Percentiles rank a stretch among this genome's conserved stretches.
Evolutionary conservation across 2,888 invertebrate species (phyloP).

Genomic region (Amorpha juglandis): DNA sequence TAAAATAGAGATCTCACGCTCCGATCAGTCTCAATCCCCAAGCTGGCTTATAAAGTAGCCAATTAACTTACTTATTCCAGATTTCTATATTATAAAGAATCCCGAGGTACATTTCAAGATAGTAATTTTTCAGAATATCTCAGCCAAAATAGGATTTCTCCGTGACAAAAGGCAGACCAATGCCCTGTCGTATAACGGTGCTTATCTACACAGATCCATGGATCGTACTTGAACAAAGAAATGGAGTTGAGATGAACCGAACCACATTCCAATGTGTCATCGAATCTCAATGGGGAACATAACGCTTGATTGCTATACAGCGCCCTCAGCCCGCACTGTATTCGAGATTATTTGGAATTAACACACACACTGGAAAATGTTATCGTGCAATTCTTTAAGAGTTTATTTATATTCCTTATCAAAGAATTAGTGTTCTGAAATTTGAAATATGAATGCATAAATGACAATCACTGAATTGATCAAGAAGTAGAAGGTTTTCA

Average conservation of each 20-base stretch:
- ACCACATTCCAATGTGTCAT: constrained; percentile 22
- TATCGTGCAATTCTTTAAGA: no score
- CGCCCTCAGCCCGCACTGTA: constrained; percentile 7
- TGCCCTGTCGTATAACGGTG: constrained; percentile 20
- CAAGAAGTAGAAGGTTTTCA: no score
- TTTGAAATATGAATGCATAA: no score
- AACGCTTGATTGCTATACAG: constrained; percentile 8
- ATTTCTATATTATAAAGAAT: background rate
- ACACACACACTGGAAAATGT: background rate
- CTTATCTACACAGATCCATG: constrained; percentile 21
- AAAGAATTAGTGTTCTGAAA: no score
- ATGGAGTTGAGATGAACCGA: constrained; percentile 21
- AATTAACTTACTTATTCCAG: background rate
- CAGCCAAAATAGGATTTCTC: constrained; percentile 17
- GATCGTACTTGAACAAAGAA: constrained; percentile 23
- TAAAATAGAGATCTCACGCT: no score
- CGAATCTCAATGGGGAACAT: constrained; percentile 22
- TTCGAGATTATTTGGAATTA: background rate
- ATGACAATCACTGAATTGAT: no score
- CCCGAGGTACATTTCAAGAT: background rate
- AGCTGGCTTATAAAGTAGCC: background rate
- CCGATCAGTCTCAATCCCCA: background rate
- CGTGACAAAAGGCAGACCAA: constrained; percentile 22
- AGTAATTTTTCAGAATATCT: constrained; percentile 9
- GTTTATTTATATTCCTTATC: no score